phyloP scores from a whole-genome alignment of 1,140 invertebrate species.

The Lepidurus arcticus region DNA sequence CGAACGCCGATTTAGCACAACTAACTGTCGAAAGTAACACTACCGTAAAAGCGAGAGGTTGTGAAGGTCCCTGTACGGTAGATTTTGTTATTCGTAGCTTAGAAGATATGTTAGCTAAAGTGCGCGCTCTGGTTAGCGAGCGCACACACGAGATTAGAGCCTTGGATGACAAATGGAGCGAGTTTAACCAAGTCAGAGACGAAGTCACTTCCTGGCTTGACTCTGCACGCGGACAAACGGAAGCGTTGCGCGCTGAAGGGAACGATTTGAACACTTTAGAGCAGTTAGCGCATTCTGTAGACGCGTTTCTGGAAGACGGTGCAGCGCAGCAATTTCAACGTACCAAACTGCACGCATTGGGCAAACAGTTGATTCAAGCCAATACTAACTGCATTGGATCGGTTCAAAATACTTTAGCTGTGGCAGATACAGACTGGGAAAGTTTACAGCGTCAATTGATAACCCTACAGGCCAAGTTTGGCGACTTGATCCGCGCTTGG shows the following conservation, averaged over 20 bases:
- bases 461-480: slow-evolving; percentile 60
- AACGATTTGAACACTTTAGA: slow-evolving; percentile 52
- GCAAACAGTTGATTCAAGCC: slow-evolving; percentile 66
- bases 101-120: slow-evolving; percentile 51
- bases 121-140: slow-evolving; percentile 49
- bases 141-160: slow-evolving; percentile 65
- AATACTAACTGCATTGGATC: slow-evolving; percentile 69
- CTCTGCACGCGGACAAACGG: slow-evolving; percentile 37
- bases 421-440: slow-evolving; percentile 71
- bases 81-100: slow-evolving; percentile 62
- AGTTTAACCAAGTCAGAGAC: slow-evolving; percentile 42
- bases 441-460: slow-evolving; percentile 64
- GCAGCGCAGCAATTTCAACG: slow-evolving; percentile 50
- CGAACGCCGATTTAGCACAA: slow-evolving; percentile 61
- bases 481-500: slow-evolving; percentile 62
- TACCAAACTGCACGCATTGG: slow-evolving; percentile 60
- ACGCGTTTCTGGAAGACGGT: slow-evolving; percentile 49
- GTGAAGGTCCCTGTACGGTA: slow-evolving; percentile 60
- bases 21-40: slow-evolving; percentile 50
- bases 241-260: slow-evolving; percentile 37
- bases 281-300: slow-evolving; percentile 54
- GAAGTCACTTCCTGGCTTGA: slow-evolving; percentile 39
- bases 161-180: slow-evolving; percentile 41
- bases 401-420: slow-evolving; percentile 68
- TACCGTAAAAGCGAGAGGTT: slow-evolving; percentile 60